Evolutionary conservation across 1,140 invertebrate genomes (phyloP).

Genomic region (Schlechtendalia chinensis): DNA sequence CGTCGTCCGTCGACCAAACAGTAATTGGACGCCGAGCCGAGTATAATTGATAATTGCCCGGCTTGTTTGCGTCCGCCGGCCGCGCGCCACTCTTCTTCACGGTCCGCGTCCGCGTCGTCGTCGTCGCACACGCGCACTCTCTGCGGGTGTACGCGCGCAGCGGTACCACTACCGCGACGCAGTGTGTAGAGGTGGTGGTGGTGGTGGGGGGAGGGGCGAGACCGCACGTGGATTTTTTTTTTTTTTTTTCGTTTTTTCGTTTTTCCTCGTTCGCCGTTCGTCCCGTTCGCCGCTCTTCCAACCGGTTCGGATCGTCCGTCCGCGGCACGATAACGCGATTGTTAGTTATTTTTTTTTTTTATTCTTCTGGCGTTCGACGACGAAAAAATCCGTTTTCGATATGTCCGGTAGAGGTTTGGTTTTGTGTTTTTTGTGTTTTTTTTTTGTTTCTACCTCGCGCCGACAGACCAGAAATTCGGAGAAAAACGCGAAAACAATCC

Average conservation of each 20-base stretch:
- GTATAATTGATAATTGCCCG: slow-evolving; percentile 32
- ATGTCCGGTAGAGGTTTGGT: background rate
- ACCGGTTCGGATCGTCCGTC: background rate
- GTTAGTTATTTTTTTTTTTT: background rate
- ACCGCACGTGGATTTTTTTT: no score
- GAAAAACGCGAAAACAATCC: background rate
- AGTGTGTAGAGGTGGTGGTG: no score
- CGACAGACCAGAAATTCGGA: no score
- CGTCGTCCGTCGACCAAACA: background rate
- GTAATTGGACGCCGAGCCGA: slow-evolving; percentile 27
- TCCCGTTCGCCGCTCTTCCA: background rate
- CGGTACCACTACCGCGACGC: no score
- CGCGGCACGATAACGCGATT: background rate
- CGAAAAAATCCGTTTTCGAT: slow-evolving; percentile 1
- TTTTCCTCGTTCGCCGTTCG: background rate
- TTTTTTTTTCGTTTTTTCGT: background rate
- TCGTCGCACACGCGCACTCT: no score
- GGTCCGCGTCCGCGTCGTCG: background rate
- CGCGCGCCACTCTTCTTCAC: background rate
- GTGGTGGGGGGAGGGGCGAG: no score
- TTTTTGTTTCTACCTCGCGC: no score
- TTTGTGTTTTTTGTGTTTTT: no score
- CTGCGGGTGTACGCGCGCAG: no score
- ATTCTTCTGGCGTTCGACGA: background rate
- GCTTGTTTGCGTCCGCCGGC: background rate